phyloP scores from a whole-genome alignment of 23 tunicate genomes.

The Ciona savignyi region DNA sequence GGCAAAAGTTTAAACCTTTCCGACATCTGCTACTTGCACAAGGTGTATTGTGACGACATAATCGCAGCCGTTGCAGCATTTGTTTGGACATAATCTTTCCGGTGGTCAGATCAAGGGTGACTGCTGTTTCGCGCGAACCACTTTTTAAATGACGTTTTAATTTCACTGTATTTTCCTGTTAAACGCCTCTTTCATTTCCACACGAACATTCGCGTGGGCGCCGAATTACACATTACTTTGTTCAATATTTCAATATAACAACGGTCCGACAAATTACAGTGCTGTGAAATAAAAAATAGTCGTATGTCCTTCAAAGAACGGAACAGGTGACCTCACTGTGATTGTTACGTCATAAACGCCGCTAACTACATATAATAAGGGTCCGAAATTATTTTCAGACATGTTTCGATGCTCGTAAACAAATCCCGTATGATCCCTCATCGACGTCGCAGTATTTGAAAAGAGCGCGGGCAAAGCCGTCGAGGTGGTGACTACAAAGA shows the following conservation, averaged over 20 bases:
- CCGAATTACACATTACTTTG: not conserved
- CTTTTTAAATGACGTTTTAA: too few relatives aligned
- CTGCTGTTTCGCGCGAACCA: not conserved
- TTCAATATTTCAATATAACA: too few relatives aligned
- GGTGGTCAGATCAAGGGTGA: not conserved
- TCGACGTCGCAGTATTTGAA: not conserved
- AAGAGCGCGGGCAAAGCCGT: not conserved
- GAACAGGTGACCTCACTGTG: not conserved
- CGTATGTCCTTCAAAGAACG: not conserved
- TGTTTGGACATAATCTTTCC: not conserved
- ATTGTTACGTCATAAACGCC: not conserved
- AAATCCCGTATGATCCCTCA: not conserved
- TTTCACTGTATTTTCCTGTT: too few relatives aligned
- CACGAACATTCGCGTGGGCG: not conserved
- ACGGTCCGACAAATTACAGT: not conserved
- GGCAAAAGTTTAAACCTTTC: slow-evolving; percentile 3
- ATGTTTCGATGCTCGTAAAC: not conserved
- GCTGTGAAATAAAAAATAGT: not conserved
- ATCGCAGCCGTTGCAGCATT: not conserved
- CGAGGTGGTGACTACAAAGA: not conserved
- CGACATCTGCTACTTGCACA: slow-evolving; percentile 13
- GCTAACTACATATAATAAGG: not conserved
- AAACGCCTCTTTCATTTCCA: too few relatives aligned
- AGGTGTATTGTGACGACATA: slow-evolving; percentile 4
- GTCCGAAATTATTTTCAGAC: not conserved